These are phyloP conservation scores for Drosophila bifasciata DNA, from an alignment of 1,140 invertebrate genomes.

Conservation along the genomic window DNA sequence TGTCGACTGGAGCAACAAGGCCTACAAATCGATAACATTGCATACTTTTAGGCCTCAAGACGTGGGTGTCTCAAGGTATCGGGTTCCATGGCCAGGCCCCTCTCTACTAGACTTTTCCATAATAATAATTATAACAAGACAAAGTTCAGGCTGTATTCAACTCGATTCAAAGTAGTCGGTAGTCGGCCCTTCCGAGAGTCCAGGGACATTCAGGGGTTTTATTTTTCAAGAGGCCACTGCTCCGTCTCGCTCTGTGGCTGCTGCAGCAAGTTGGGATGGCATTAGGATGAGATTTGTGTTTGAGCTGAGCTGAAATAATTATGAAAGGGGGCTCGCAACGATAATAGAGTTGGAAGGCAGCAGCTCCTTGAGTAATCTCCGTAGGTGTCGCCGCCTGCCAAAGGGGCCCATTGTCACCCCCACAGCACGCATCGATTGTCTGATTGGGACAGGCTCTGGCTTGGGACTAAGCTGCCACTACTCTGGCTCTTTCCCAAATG, in stretches of 20 bases:
- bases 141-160: background rate
- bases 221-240: too few species aligned
- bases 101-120: constrained; percentile 11
- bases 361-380: constrained; percentile 6
- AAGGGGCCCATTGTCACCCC: background rate
- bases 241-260: too few species aligned
- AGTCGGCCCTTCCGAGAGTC: background rate
- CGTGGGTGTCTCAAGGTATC: constrained; percentile 35
- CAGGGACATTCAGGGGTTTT: too few species aligned
- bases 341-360: background rate
- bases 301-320: too few species aligned
- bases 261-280: background rate
- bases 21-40: constrained; percentile 65
- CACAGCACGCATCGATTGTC: constrained; percentile 45
- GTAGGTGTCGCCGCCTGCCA: too few species aligned
- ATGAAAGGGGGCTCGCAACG: too few species aligned
- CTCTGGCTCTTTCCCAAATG: too few species aligned
- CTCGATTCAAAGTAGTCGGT: constrained; percentile 1
- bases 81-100: background rate
- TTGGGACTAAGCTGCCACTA: background rate
- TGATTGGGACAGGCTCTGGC: constrained; percentile 22
- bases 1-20: constrained; percentile 48
- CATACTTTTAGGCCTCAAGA: constrained; percentile 70
- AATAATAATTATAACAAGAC: constrained; percentile 68
- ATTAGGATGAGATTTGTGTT: too few species aligned